Percentiles rank a stretch among this genome's conserved stretches.
These are phyloP conservation scores for Ptychochromis oligacanthus DNA, from an alignment of 2,113 vertebrate species.

Conservation along the genomic window DNA sequence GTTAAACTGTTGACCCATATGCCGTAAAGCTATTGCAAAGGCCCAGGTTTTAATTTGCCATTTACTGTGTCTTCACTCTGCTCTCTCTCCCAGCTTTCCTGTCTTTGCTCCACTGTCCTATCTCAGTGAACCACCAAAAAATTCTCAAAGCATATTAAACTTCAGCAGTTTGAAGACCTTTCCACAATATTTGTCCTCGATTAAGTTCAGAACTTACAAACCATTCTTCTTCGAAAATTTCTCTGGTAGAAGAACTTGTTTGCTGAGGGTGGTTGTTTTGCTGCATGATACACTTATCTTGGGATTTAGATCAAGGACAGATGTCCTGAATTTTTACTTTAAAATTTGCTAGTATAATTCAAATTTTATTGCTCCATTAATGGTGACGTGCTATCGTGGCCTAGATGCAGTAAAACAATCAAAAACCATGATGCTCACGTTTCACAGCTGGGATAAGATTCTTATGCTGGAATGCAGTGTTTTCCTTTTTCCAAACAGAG, in stretches of 20 bases:
- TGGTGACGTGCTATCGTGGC: not conserved
- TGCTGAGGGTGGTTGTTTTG: not conserved
- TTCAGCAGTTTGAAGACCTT: too few species aligned
- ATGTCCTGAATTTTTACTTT: not conserved
- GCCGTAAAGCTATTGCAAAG: too few species aligned
- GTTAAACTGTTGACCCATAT: too few species aligned
- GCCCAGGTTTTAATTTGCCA: too few species aligned
- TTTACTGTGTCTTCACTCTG: too few species aligned
- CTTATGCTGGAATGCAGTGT: conserved; percentile 1
- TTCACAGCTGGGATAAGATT: not conserved
- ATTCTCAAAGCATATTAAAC: too few species aligned
- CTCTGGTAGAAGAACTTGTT: not conserved
- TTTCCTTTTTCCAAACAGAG: conserved; percentile 2
- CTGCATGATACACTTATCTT: not conserved
- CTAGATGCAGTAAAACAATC: not conserved
- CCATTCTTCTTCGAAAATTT: not conserved
- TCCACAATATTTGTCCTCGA: not conserved
- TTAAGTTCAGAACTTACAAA: not conserved
- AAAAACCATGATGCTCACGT: not conserved
- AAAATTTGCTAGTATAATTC: not conserved
- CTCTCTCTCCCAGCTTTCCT: too few species aligned
- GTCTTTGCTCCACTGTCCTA: too few species aligned
- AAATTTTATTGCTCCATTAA: not conserved
- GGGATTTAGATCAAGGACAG: not conserved
- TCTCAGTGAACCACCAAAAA: too few species aligned